Evolutionary conservation across 1,140 invertebrate species (phyloP), one percentile per base, ranked within the genome.

Genomic region (Habropoda laboriosa): DNA sequence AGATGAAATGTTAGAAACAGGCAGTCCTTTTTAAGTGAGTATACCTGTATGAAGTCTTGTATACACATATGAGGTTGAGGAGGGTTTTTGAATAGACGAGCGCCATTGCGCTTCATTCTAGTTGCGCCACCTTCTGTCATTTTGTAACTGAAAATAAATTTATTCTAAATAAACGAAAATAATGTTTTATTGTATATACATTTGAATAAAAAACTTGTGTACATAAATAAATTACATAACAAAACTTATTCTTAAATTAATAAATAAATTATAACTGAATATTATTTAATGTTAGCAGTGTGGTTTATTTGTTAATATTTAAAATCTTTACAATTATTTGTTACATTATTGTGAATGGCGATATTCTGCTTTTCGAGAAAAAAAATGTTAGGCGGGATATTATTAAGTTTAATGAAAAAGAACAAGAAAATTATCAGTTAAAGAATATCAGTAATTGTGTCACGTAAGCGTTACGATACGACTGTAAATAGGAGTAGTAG

Each of bases 31-130:
- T 13, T 42, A 21, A 13, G 0, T 30, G 6, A 51, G 38, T 91
- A 57, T 87, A 93, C 94, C 85, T 94, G 93, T 81, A 95, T 93
- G 72, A 93, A 94, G 83, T 95, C 95, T 86, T 95, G 94, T 83
- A 96, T 96, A 91, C 95, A 96, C 95, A 96, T 96, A 89, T 96
- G 95, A 35, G 95, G 95, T 77, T 96, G 95, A 8, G 95, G 95
- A 72, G 95, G 95, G 88, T 96, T 96, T 88, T 95, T 95, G 79
- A 96, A 96, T 82, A 95, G 93, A 64, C 94, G 92, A 89, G 89
- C 79, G 53, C 87, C 88, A 79, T 91, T 91, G 30, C 91, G 89
- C 81, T 91, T 92, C 49, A 88, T 87, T 83, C 86, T 91, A 3
- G 83, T 83, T 24, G 85, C 79, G 35, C 70, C 63, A 45, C 88